Base-by-base conservation (phyloP, 2,888 invertebrate species). In the Laothoe populi region DNA sequence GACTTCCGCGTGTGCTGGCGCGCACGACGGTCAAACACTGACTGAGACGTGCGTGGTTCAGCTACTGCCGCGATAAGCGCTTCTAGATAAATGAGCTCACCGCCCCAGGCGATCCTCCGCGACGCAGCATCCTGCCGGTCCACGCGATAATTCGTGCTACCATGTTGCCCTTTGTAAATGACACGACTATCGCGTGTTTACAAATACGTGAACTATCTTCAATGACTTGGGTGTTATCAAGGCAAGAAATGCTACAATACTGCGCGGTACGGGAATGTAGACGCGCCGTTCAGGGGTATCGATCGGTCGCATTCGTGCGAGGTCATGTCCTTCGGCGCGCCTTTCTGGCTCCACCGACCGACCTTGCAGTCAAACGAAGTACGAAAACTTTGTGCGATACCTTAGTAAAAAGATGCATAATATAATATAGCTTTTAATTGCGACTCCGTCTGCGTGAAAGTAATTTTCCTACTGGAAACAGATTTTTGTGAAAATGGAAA, bases 271-370 rank as follows among this genome's bases (percentile, higher is more conserved):
- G 79, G 74, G 72, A 75, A 77, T 73, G 78, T 76, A 72, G 79
- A 82, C 79, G 80, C 81, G 82, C 77, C 81, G 78, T 75, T 76
- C 80, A 76, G 78, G 81, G 80, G 81, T 92, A 92, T 92, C 81
- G 92, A 92, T 92, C 90, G 85, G 76, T 74, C 78, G 74, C 78
- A 78, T 82, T 79, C 86, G 86, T 79, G 86, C 91, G 92, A 91
- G 92, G 92, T 91, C 91, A 79, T 79, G 92, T 92, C 92, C 92
- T 92, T 92, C 92, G 90, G 81, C 92, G 87, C 92, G 92, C 92
- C 92, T 90, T 86, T 79, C 76, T 75, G 86, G 79, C 86, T 82
- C 78, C 83, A 70, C 63, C 72, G 74, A 70, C 63, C 72, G 74
- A 72, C 70, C 65, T 61, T 68, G 65, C 61, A 59, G 63, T 66